Base-by-base conservation (phyloP, 1,140 invertebrate species). In the Halesus radiatus region DNA sequence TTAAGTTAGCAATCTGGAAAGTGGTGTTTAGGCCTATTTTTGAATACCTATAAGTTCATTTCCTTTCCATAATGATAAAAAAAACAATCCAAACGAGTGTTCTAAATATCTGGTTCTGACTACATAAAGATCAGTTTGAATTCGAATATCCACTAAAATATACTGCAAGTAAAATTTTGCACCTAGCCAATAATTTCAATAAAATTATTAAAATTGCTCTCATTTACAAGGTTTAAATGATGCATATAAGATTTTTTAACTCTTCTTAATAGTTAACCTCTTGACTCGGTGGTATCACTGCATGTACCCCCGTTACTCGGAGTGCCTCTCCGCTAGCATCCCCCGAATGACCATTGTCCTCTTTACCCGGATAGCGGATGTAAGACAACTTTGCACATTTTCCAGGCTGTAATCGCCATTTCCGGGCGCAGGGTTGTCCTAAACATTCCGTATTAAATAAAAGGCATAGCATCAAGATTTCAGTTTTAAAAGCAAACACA, bases 351-450 rank as follows among this genome's bases (percentile, higher is more conserved):
- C 74, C 74, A 54, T 8, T 76, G 53, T 37, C 74, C 74, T 54
- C 3, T 13, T 8, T 32, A 26, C 15, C 54, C 74, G 29, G 53
- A 22, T 56, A 45, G 10, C 37, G 37, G 37, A 45, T 45, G 23
- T 74, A 52, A 22, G 50, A 70, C 73, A 82, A 82, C 81, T 82
- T 82, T 79, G 77, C 77, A 79, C 81, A 79, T 79, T 79, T 79
- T 82, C 81, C 81, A 72, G 18, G 26, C 73, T 50, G 62, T 82
- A 79, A 82, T 82, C 77, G 81, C 77, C 56, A 76, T 76, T 62
- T 76, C 81, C 77, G 53, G 79, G 23, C 15, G 4, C 18, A 60
- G 56, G 56, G 56, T 13, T 60, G n/a, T 23, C 56, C 56, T 6
- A 18, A 60, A 13, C 37, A 1, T 45, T 1, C n/a, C n/a, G 13